Evolutionary conservation across 2,888 invertebrate genomes (phyloP).

Genomic region (Ganaspis brasiliensis): DNA sequence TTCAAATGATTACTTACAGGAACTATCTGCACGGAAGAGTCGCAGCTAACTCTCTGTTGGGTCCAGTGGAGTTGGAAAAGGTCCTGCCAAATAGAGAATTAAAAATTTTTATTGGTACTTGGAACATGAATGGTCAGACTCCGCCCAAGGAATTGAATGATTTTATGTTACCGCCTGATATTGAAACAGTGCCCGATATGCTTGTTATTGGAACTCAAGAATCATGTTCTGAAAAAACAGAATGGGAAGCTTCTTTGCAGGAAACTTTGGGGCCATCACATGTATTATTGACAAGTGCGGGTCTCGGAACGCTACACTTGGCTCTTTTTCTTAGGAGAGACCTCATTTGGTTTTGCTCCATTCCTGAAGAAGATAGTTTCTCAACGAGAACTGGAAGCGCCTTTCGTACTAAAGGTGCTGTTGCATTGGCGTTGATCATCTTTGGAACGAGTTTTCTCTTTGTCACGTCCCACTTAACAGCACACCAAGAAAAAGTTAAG

Average conservation of each 20-base stretch:
- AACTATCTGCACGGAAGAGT: constrained; percentile 91
- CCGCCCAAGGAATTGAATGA: constrained; percentile 93
- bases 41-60: constrained; percentile 90
- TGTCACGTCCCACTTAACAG: constrained; percentile 96
- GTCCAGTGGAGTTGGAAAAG: constrained; percentile 91
- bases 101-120: constrained; percentile 94
- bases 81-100: constrained; percentile 93
- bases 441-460: constrained; percentile 98
- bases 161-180: constrained; percentile 92
- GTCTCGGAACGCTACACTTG: constrained; percentile 90
- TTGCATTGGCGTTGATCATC: constrained; percentile 94
- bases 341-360: constrained; percentile 97
- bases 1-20: too few species aligned
- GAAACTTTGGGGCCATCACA: constrained; percentile 97
- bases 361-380: constrained; percentile 93
- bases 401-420: constrained; percentile 96
- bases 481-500: constrained; percentile 94
- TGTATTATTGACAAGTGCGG: constrained; percentile 85
- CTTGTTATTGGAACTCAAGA: constrained; percentile 97
- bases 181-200: constrained; percentile 94
- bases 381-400: constrained; percentile 95
- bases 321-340: constrained; percentile 94
- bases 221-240: constrained; percentile 91
- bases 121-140: constrained; percentile 98
- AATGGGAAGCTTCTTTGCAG: constrained; percentile 95